Evolutionary conservation across 2,113 vertebrate genomes (phyloP).

Genomic region (Poicephalus meyeri): DNA sequence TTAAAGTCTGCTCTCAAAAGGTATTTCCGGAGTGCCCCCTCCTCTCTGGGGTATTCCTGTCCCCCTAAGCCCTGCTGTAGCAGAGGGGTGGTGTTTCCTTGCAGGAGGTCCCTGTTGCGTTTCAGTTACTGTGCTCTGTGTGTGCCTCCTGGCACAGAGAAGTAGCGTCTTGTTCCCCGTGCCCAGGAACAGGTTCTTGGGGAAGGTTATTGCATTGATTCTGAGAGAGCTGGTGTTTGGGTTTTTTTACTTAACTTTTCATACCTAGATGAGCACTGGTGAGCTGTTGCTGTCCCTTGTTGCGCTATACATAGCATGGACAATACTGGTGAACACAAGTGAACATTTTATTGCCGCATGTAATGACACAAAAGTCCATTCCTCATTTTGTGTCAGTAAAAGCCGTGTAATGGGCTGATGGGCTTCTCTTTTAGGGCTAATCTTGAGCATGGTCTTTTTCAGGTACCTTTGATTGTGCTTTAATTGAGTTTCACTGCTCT

Average conservation of each 20-base stretch:
- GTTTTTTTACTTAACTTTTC: neutral
- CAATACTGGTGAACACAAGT: neutral
- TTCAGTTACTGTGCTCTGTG: neutral
- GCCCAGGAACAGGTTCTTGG: neutral
- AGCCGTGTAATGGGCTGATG: neutral
- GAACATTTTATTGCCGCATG: neutral
- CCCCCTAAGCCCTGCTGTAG: neutral
- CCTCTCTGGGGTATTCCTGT: neutral
- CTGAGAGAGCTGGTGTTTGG: neutral
- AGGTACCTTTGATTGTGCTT: neutral
- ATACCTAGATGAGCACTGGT: neutral
- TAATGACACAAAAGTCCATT: neutral
- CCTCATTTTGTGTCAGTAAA: neutral
- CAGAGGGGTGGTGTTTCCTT: no score
- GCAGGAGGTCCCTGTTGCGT: neutral
- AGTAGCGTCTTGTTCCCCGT: neutral
- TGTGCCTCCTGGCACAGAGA: neutral
- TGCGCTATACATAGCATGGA: accelerated
- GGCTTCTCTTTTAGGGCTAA: neutral
- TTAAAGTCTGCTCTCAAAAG: neutral
- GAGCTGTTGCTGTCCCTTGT: neutral
- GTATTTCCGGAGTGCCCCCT: neutral
- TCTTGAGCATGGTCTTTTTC: neutral
- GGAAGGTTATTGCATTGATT: neutral
- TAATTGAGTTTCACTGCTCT: constrained; percentile 4